Conservation (phyloP, 2,113 vertebrate genomes). For the Gracilinanus agilis region DNA sequence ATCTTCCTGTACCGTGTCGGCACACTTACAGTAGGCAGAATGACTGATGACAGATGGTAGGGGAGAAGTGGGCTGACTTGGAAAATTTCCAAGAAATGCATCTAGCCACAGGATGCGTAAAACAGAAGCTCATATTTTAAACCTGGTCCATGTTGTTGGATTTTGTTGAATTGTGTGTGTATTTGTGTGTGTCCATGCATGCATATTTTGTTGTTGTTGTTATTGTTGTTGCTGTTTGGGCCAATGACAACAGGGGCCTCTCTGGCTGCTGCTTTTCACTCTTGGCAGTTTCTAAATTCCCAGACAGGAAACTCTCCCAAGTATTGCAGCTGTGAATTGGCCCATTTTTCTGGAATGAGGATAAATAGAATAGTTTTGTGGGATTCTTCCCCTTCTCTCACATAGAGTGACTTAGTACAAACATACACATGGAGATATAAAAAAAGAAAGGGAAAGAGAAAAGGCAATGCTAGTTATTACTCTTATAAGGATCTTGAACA, state of each 20-base stretch:
- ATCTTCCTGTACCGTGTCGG: constrained; percentile 72
- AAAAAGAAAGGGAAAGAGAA: neutral
- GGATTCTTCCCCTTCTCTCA: constrained; percentile 75
- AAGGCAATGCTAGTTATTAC: neutral
- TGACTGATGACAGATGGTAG: constrained; percentile 85
- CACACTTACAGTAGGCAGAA: constrained; percentile 82
- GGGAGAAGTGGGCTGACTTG: constrained; percentile 77
- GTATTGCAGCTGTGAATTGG: constrained; percentile 83
- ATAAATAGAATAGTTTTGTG: constrained; percentile 80
- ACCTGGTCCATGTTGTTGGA: constrained; percentile 76
- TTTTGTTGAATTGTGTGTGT: constrained; percentile 65
- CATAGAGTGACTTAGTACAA: constrained; percentile 34
- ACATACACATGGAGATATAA: neutral
- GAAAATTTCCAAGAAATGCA: constrained; percentile 83
- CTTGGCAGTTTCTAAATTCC: constrained; percentile 85
- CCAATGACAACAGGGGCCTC: constrained; percentile 76
- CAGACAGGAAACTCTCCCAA: constrained; percentile 85
- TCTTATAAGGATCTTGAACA: neutral
- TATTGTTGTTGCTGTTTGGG: constrained; percentile 77
- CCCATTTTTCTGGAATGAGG: constrained; percentile 83
- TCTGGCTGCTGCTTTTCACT: constrained; percentile 74
- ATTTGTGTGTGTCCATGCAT: constrained; percentile 55
- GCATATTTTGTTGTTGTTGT: constrained; percentile 68
- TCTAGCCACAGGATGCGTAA: constrained; percentile 77
- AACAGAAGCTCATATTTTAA: constrained; percentile 74